Percentiles rank a stretch among this genome's conserved stretches.
Evolutionary conservation across 1,140 invertebrate species (phyloP).

Genomic region (Tetranychus urticae): DNA sequence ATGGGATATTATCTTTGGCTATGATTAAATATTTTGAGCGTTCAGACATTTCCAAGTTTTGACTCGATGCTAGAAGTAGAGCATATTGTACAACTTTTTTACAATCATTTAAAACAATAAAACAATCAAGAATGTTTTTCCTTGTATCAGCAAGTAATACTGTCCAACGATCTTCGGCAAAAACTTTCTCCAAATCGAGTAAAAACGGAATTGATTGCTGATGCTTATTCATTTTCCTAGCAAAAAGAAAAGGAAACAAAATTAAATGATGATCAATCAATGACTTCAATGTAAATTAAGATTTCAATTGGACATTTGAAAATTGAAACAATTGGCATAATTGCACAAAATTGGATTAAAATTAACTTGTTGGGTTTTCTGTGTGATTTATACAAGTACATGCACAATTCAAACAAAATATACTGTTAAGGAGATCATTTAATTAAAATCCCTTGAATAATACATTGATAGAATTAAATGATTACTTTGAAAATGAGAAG

Average conservation of each 20-base stretch:
- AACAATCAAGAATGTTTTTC: constrained; percentile 37
- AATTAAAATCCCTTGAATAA: too few relatives aligned
- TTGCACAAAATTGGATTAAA: too few relatives aligned
- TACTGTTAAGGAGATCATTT: too few relatives aligned
- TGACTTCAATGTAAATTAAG: too few relatives aligned
- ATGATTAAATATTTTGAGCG: not conserved
- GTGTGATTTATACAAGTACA: too few relatives aligned
- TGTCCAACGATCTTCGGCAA: constrained; percentile 61
- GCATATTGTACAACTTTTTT: not conserved
- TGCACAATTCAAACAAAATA: not conserved
- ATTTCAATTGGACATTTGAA: too few relatives aligned
- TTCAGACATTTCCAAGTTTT: not conserved
- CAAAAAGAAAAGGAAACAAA: not conserved
- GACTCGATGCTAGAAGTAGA: not conserved
- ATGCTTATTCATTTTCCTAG: constrained; percentile 45
- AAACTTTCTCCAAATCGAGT: constrained; percentile 56
- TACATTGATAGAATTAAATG: not conserved
- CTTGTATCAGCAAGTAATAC: constrained; percentile 33
- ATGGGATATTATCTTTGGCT: not conserved
- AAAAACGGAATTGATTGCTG: constrained; percentile 70
- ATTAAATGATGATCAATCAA: not conserved
- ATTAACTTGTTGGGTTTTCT: too few relatives aligned
- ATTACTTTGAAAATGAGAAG: not conserved
- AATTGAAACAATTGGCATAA: too few relatives aligned
- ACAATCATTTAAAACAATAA: not conserved